A percentile compares a stretch with the other conserved stretches of the same genome.
These are phyloP conservation scores for Albula goreensis DNA, from an alignment of 2,113 vertebrate species.

Conservation along the genomic window DNA sequence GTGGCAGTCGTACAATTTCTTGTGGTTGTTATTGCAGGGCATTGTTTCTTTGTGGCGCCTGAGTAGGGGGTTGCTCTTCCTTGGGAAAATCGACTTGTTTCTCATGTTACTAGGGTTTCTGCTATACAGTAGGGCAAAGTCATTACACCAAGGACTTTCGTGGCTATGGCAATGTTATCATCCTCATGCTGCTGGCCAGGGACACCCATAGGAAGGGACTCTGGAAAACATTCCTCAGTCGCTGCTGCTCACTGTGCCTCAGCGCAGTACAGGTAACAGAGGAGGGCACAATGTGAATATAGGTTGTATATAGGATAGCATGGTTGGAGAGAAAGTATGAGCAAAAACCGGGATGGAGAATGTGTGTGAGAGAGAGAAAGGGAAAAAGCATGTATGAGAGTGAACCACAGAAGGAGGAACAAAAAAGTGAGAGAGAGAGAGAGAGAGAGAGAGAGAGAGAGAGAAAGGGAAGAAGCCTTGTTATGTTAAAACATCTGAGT, in stretches of 20 bases:
- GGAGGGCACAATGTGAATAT: neutral
- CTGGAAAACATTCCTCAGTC: neutral
- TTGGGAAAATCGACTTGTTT: no score
- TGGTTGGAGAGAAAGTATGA: neutral
- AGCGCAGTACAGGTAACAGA: neutral
- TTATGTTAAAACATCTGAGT: neutral
- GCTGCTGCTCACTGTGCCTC: neutral
- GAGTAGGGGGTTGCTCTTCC: neutral
- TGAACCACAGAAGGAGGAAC: neutral
- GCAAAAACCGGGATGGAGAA: no score
- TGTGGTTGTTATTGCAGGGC: neutral
- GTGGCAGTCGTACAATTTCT: neutral
- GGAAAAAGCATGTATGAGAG: neutral
- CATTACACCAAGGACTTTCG: neutral
- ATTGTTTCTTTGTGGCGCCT: neutral
- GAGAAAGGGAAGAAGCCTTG: neutral
- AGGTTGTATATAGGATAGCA: neutral
- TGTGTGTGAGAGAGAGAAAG: neutral
- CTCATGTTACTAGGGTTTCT: neutral
- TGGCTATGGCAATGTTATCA: neutral
- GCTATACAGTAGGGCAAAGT: neutral
- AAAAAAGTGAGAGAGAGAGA: neutral
- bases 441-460: neutral
- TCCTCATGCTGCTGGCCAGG: neutral
- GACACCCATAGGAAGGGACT: neutral